phyloP scores from a whole-genome alignment of 2,888 invertebrate species.

The Pammene fasciana region DNA sequence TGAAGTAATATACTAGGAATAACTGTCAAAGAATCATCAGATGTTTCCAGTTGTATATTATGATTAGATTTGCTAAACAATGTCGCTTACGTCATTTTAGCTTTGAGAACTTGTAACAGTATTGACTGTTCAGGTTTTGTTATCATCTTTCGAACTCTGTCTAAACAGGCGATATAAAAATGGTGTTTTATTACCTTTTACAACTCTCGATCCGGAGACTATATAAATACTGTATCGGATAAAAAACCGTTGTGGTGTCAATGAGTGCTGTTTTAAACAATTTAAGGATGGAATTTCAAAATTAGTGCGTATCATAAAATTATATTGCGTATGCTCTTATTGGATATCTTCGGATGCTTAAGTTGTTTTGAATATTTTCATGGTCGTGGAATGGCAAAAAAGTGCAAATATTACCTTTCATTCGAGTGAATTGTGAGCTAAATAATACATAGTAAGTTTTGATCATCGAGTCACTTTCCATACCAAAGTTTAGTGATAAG shows the following conservation, averaged over 20 bases:
- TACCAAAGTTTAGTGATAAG: neutral
- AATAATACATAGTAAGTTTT: neutral
- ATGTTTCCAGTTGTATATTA: neutral
- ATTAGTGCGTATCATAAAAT: slow-evolving; percentile 71
- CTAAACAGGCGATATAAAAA: slow-evolving; percentile 82
- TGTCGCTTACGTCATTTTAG: neutral
- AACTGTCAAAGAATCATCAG: slow-evolving; percentile 1
- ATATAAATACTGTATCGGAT: slow-evolving; percentile 62
- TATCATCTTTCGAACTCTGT: slow-evolving; percentile 80
- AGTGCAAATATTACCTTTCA: slow-evolving; percentile 26
- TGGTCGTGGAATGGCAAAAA: slow-evolving; percentile 9
- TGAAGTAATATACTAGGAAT: neutral
- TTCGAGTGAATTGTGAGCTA: slow-evolving; percentile 3
- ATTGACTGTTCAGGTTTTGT: slow-evolving; percentile 78
- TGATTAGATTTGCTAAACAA: neutral
- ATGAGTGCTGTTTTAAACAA: slow-evolving; percentile 65
- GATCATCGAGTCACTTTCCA: slow-evolving; percentile 1
- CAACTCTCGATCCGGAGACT: slow-evolving; percentile 70
- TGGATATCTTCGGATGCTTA: slow-evolving; percentile 27
- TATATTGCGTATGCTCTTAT: slow-evolving; percentile 38
- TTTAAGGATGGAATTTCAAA: slow-evolving; percentile 68
- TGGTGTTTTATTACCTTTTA: slow-evolving; percentile 81
- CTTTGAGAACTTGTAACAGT: slow-evolving; percentile 47
- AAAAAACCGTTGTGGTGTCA: slow-evolving; percentile 72
- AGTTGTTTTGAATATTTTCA: slow-evolving; percentile 35